These are phyloP conservation scores for Cartodere bifasciata DNA, from an alignment of 2,888 invertebrate species.

Conservation along the genomic window DNA sequence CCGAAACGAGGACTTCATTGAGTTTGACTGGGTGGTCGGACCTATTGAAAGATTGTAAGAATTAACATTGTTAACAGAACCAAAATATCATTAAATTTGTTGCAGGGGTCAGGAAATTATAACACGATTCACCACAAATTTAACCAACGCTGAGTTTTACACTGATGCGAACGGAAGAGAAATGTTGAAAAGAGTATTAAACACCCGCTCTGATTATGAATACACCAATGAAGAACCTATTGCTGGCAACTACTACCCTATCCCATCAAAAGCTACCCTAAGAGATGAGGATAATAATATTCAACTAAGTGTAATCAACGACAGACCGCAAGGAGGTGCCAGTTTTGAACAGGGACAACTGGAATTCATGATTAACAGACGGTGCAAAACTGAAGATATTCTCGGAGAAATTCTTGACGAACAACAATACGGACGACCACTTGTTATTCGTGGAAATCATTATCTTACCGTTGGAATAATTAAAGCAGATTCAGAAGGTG, in stretches of 20 bases:
- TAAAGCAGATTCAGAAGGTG: not conserved
- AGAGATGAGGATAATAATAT: not conserved
- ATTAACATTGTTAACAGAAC: not conserved
- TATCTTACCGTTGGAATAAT: not conserved
- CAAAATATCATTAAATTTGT: not conserved
- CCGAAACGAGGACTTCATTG: not conserved
- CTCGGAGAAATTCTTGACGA: not conserved
- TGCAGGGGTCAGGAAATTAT: not conserved
- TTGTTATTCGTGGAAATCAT: not conserved
- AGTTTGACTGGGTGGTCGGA: not conserved
- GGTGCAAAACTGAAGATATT: not conserved
- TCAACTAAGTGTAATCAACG: not conserved
- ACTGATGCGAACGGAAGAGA: conserved; percentile 1
- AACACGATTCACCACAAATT: not conserved
- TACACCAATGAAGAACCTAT: not conserved
- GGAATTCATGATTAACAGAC: not conserved
- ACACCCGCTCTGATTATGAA: not conserved
- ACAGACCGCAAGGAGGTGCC: not conserved
- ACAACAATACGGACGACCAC: not conserved
- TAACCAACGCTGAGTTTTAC: not conserved
- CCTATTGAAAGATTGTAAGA: not conserved
- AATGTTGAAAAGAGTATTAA: conserved; percentile 1
- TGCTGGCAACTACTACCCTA: conserved; percentile 1
- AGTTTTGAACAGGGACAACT: not conserved
- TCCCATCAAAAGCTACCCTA: not conserved